Conservation (phyloP, 1,140 invertebrate genomes). For the Drosophila guanche region DNA sequence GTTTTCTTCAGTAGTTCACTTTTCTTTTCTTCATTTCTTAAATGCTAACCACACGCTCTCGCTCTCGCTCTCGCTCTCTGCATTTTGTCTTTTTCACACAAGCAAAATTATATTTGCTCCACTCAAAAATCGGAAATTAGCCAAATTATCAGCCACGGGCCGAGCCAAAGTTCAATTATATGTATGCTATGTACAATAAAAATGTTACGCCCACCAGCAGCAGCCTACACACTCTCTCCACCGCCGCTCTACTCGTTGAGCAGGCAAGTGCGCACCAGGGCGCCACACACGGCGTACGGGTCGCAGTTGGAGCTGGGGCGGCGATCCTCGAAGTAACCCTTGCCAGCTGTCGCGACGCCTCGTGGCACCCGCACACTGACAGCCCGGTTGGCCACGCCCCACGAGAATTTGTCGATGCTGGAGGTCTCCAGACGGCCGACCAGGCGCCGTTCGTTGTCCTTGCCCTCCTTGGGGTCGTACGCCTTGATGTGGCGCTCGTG, state of each 20-base stretch:
- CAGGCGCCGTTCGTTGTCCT: conserved; percentile 92
- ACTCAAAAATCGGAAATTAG: conserved; percentile 6
- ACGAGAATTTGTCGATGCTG: conserved; percentile 91
- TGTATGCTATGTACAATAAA: conserved; percentile 47
- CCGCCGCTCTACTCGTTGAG: conserved; percentile 83
- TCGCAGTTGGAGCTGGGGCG: conserved; percentile 95
- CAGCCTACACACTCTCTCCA: too few species aligned
- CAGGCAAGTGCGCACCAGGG: conserved; percentile 89
- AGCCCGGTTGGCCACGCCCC: conserved; percentile 89
- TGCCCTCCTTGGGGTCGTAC: conserved; percentile 94
- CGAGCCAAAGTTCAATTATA: conserved; percentile 13
- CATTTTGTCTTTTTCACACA: conserved; percentile 29
- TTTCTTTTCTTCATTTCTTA: conserved; percentile 17
- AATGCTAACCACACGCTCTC: conserved; percentile 35
- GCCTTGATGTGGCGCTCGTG: conserved; percentile 94
- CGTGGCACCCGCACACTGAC: conserved; percentile 90
- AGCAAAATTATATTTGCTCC: conserved; percentile 16
- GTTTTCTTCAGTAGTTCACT: not conserved
- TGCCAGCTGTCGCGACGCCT: conserved; percentile 90
- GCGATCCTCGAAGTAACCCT: conserved; percentile 94
- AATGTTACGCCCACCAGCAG: conserved; percentile 19
- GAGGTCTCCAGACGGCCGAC: conserved; percentile 93
- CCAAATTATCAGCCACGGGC: conserved; percentile 7
- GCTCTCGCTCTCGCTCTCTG: conserved; percentile 2
- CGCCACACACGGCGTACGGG: conserved; percentile 90